phyloP scores from a whole-genome alignment of 2,797 vertebrate genomes.

The Molossus alvarezi region DNA sequence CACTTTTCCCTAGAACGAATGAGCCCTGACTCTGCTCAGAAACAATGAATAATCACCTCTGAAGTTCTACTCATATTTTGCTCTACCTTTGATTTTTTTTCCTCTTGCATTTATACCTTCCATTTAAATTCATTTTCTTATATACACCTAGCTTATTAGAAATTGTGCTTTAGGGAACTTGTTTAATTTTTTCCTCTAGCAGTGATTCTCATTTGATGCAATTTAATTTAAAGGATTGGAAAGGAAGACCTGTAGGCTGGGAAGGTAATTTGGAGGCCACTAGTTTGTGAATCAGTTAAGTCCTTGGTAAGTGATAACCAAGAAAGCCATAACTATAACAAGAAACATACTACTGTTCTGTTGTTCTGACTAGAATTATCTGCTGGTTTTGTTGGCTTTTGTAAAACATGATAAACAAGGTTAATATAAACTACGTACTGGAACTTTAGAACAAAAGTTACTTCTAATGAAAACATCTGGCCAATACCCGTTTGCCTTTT shows the following conservation, averaged over 20 bases:
- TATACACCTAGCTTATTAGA: slow-evolving; percentile 32
- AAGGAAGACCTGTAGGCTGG: not conserved
- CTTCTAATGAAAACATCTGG: slow-evolving; percentile 35
- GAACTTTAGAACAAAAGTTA: slow-evolving; percentile 47
- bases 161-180: not conserved
- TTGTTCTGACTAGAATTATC: slow-evolving; percentile 1
- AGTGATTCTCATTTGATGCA: slow-evolving; percentile 6
- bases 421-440: slow-evolving; percentile 17
- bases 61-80: slow-evolving; percentile 61
- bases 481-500: not conserved
- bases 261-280: not conserved
- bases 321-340: slow-evolving; percentile 36
- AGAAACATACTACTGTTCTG: not conserved
- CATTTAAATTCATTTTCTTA: slow-evolving; percentile 45
- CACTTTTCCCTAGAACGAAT: slow-evolving; percentile 50
- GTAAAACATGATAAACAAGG: not conserved
- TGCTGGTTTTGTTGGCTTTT: not conserved
- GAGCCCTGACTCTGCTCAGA: slow-evolving; percentile 16
- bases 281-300: not conserved
- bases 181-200: slow-evolving; percentile 46
- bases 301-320: slow-evolving; percentile 36
- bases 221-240: slow-evolving; percentile 41
- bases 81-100: slow-evolving; percentile 7
- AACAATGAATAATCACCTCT: slow-evolving; percentile 39
- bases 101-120: not conserved